Conservation (phyloP, 2,113 vertebrate genomes). For the Rostratula benghalensis region DNA sequence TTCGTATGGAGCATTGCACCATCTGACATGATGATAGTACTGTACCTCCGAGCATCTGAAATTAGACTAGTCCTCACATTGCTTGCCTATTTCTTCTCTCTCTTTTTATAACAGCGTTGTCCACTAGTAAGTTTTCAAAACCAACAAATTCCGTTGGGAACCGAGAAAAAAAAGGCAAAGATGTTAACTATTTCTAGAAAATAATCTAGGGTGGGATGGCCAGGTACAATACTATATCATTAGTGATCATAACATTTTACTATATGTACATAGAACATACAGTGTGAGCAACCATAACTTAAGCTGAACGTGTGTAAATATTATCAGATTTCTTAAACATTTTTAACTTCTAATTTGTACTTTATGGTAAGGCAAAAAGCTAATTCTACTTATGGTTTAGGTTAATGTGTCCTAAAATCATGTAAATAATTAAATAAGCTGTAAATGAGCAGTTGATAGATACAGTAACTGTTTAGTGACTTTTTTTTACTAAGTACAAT, state of each 20-base stretch:
- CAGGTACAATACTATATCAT: slow-evolving; percentile 71
- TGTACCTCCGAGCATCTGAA: slow-evolving; percentile 70
- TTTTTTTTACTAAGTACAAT: slow-evolving; percentile 76
- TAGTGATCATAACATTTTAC: slow-evolving; percentile 78
- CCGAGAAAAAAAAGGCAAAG: slow-evolving; percentile 51
- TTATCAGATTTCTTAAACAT: slow-evolving; percentile 86
- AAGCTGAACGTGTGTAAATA: slow-evolving; percentile 87
- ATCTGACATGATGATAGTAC: slow-evolving; percentile 67
- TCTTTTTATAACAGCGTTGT: slow-evolving; percentile 70
- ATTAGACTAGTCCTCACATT: slow-evolving; percentile 69
- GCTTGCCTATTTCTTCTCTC: slow-evolving; percentile 77
- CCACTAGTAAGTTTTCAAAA: slow-evolving; percentile 69
- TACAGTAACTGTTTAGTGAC: slow-evolving; percentile 72
- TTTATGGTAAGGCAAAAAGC: slow-evolving; percentile 83
- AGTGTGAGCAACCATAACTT: slow-evolving; percentile 77
- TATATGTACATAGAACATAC: slow-evolving; percentile 82
- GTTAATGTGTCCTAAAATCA: slow-evolving; percentile 77
- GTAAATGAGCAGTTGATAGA: slow-evolving; percentile 80
- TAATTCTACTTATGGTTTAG: slow-evolving; percentile 82
- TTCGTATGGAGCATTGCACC: slow-evolving; percentile 65
- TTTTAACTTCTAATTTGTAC: slow-evolving; percentile 92
- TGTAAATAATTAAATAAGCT: slow-evolving; percentile 90
- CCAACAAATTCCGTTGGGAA: slow-evolving; percentile 63
- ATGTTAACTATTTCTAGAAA: slow-evolving; percentile 65
- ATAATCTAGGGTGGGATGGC: slow-evolving; percentile 57